These are phyloP conservation scores for Sardinella longiceps DNA, from an alignment of 2,797 vertebrate species.

Conservation along the genomic window DNA sequence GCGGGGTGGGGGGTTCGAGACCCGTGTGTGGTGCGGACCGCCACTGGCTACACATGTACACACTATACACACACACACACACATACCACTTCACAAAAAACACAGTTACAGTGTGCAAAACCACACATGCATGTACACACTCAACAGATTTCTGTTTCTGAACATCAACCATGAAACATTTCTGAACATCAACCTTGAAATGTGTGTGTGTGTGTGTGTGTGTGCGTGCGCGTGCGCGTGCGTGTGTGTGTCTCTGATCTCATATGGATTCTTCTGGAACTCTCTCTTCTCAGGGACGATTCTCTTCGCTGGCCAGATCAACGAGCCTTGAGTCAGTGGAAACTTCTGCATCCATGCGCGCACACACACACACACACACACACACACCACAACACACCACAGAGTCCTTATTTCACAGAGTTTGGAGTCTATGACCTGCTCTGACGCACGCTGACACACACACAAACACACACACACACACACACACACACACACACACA, in stretches of 20 bases:
- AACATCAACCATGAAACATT: too few relatives aligned
- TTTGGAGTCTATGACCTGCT: too few relatives aligned
- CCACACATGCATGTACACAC: neutral
- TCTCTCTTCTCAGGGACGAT: conserved; percentile 79
- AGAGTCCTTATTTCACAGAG: too few relatives aligned
- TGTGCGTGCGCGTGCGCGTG: too few relatives aligned
- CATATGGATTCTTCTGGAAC: neutral
- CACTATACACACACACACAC: neutral
- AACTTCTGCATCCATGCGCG: neutral
- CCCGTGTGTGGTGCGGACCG: too few relatives aligned
- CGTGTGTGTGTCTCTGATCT: neutral
- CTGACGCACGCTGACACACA: neutral
- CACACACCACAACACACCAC: neutral
- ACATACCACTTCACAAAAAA: neutral
- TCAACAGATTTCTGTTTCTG: too few relatives aligned
- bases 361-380: conserved; percentile 2
- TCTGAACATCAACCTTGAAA: too few relatives aligned
- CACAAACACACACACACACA: conserved; percentile 36
- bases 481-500: conserved; percentile 35
- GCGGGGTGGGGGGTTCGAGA: too few relatives aligned
- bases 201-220: too few relatives aligned
- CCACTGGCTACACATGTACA: too few relatives aligned
- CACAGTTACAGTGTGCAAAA: neutral
- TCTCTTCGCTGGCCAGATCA: conserved; percentile 95
- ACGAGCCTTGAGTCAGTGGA: conserved; percentile 79